These are phyloP conservation scores for Montipora sp. DNA, from an alignment of 64 coral and sea anemone genomes.

Conservation along the genomic window DNA sequence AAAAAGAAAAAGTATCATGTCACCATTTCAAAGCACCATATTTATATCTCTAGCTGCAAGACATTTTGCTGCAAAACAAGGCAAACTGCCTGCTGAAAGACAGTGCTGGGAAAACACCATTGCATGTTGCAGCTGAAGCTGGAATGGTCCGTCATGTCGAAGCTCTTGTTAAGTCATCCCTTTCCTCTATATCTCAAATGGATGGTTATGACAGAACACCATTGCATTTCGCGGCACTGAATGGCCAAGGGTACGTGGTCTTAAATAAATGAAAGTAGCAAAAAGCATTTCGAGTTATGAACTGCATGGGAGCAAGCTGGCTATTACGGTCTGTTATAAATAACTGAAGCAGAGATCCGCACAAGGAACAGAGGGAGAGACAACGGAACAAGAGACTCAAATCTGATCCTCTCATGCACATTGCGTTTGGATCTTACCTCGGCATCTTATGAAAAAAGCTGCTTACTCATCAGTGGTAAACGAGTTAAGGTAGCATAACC, in stretches of 20 bases:
- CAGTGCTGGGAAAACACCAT: slow-evolving; percentile 65
- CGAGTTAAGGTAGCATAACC: no score
- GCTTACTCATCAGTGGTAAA: no score
- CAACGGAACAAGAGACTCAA: no score
- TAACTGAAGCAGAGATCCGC: no score
- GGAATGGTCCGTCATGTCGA: slow-evolving; percentile 63
- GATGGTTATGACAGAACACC: slow-evolving; percentile 75
- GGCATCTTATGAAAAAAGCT: no score
- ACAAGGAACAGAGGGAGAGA: no score
- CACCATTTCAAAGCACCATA: neutral
- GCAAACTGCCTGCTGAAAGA: slow-evolving; percentile 62
- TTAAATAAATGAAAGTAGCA: neutral
- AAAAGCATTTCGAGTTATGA: neutral
- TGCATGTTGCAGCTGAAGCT: slow-evolving; percentile 76
- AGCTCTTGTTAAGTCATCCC: slow-evolving; percentile 44
- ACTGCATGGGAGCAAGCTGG: neutral
- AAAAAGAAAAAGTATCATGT: no score
- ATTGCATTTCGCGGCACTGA: slow-evolving; percentile 84
- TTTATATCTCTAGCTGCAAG: slow-evolving; percentile 53
- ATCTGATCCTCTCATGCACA: no score
- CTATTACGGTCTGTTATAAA: no score
- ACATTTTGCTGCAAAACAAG: slow-evolving; percentile 61
- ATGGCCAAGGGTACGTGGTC: slow-evolving; percentile 59
- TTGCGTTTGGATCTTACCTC: no score
- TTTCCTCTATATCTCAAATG: slow-evolving; percentile 58